Conservation (phyloP, 2,113 vertebrate genomes). For the Cyanoliseus patagonus region DNA sequence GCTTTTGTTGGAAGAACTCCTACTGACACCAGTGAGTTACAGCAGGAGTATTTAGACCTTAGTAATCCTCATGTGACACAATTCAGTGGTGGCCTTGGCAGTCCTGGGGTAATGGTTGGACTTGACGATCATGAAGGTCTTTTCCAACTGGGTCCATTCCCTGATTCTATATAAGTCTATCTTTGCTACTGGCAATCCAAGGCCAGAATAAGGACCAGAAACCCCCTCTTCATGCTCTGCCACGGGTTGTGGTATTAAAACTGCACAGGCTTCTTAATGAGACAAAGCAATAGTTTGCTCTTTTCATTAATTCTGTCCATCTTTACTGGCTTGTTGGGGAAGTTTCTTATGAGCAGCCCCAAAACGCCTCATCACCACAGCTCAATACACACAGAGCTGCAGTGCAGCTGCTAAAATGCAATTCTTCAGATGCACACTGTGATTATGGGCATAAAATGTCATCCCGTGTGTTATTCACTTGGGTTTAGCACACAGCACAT, state of each 20-base stretch:
- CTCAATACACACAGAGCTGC: fast-evolving
- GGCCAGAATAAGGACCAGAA: neutral
- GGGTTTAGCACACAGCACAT: neutral
- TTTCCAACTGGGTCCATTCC: neutral
- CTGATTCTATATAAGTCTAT: neutral
- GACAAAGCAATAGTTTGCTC: neutral
- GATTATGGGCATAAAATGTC: neutral
- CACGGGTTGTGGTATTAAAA: neutral
- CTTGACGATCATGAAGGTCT: neutral
- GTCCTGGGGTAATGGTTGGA: neutral
- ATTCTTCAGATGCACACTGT: neutral
- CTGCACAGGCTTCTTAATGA: neutral
- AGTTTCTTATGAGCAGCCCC: no score
- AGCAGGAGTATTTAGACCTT: neutral
- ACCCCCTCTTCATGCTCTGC: neutral
- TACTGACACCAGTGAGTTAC: neutral
- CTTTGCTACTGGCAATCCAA: neutral
- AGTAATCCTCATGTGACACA: neutral
- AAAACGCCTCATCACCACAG: neutral
- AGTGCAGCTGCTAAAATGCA: neutral
- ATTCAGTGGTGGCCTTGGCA: neutral
- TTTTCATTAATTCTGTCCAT: neutral
- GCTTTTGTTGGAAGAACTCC: neutral
- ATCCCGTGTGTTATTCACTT: neutral
- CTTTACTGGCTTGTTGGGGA: no score